Base-by-base conservation (phyloP, 2,113 vertebrate genomes). In the Anhinga rufa region DNA sequence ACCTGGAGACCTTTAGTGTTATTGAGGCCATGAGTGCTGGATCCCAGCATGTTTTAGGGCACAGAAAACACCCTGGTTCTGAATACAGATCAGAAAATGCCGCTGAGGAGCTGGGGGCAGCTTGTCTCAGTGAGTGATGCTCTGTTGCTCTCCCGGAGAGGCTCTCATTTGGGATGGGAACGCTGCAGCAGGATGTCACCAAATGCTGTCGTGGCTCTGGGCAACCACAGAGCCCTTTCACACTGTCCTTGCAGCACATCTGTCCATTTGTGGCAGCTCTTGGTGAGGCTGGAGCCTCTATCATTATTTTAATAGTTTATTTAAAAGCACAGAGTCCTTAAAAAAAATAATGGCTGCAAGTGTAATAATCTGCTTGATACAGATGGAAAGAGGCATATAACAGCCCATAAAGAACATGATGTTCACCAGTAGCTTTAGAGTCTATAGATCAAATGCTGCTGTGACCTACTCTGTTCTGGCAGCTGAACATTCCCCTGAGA, bases 401-500 rank as follows among this genome's bases (percentile, higher is more conserved):
- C 14, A 34, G 78, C 44, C 48, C 10, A 9, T 22, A 32, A 54
- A 90, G 76, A 65, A 66, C 82, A 86, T 3, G 13, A 40, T 40
- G 79, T 58, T 58, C 62, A 69, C 58, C 46, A 52, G 55, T 12
- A 71, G 66, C 44, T 83, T 62, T 10, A 4, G 61, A 85, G 38
- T 6, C 48, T 14, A 11, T 5, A 74, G 88, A 86, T 77, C 36
- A 88, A 83, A 70, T 38, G 46, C 49, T 88, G 58, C 86, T 62
- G 36, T 93, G 75, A 83, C 75, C 91, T 61, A 15, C 81, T 71
- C 66, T 88, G 88, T 61, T 82, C 68, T 86, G 79, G 58, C 52
- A 49, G 71, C 79, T 46, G 34, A 84, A 69, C 40, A 24, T 49
- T 72, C 34, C 38, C 52, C 58, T 58, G 13, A 82, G 19, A 92